Evolutionary conservation across 2,113 vertebrate genomes (phyloP), one percentile per base, ranked within the genome.

Genomic region (Penelope pileata): DNA sequence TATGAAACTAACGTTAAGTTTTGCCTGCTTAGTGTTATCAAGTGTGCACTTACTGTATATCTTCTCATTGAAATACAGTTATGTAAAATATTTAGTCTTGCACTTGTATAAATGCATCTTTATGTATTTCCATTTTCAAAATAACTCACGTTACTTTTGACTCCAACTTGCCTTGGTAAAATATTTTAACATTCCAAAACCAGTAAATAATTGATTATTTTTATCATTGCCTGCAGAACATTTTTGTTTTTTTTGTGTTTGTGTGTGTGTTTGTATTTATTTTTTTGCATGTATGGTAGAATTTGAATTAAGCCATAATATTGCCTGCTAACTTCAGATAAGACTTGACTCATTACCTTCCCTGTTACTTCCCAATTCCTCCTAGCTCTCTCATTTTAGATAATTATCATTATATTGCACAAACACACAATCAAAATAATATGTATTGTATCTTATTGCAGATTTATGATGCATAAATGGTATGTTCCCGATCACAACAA

Each of bases 31-130:
- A 98, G 96, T 97, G 93, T 96, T 97, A 97, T 88, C 90, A 91
- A 97, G 98, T 98, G 99, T 99, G 98, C 99, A 98, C 98, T 99
- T 99, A 99, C 98, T 99, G 98, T 99, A 97, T 98, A 98, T 97
- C 97, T 98, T 97, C 98, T 97, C 97, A 98, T 97, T 97, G 96
- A 98, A 97, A 96, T 97, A 98, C 96, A 96, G 98, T 97, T 98
- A 98, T 98, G 97, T 98, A 97, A 97, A 98, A 96, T 97, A 98
- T 98, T 98, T 98, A 99, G 98, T 98, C 97, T 90, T 98, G 96
- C 97, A 98, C 97, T 95, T 99, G 98, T 99, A 98, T 98, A 97
- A 98, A 98, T 97, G 97, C 98, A 98, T 98, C 98, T 97, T 98
- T 96, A 97, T 98, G 98, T 98, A 98, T 95, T 98, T 98, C 97